Evolutionary conservation across 2,113 vertebrate species (phyloP).

Genomic region (Strigops habroptila): DNA sequence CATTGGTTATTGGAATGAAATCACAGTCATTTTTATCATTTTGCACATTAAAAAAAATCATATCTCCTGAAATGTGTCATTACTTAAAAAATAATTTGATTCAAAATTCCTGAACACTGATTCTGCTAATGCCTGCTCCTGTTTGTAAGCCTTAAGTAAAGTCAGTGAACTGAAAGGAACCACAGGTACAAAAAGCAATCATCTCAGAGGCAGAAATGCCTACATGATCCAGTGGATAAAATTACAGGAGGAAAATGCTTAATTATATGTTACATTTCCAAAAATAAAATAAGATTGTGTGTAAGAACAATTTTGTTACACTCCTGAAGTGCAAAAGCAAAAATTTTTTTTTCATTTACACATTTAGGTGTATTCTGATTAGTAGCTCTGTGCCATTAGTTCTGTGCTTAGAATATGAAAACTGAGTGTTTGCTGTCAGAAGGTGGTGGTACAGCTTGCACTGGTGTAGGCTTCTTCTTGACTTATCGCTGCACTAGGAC

Average conservation of each 20-base stretch:
- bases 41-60: neutral
- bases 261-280: neutral
- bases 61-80: neutral
- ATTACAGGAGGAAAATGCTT: neutral
- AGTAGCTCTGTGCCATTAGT: neutral
- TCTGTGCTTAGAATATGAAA: neutral
- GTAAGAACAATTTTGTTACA: neutral
- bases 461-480: neutral
- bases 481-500: neutral
- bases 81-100: neutral
- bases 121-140: neutral
- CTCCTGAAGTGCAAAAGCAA: neutral
- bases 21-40: neutral
- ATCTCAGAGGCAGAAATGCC: neutral
- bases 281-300: neutral
- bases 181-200: neutral
- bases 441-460: neutral
- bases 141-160: neutral
- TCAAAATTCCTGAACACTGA: neutral
- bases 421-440: neutral
- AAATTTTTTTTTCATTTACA: neutral
- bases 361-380: neutral
- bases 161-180: neutral
- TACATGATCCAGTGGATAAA: neutral
- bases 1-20: neutral